A percentile compares a stretch with the other conserved stretches of the same genome.
Conservation (phyloP, 2,113 vertebrate species). For the Thinocorus orbignyianus region DNA sequence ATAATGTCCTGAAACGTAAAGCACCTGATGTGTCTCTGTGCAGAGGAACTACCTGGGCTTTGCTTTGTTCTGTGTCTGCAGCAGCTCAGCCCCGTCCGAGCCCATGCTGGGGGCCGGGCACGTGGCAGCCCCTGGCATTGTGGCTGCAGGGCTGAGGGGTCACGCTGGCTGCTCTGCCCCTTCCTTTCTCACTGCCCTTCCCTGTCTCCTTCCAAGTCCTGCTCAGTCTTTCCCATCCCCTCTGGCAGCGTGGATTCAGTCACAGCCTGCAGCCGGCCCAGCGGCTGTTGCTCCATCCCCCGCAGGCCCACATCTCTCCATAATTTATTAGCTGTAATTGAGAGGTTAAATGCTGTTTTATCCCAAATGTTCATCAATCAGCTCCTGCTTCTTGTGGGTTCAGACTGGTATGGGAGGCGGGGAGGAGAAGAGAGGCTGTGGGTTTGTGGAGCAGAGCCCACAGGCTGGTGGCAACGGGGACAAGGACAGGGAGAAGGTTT, state of each 20-base stretch:
- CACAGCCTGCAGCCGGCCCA: neutral
- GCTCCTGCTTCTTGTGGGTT: neutral
- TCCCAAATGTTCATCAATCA: neutral
- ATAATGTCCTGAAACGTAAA: neutral
- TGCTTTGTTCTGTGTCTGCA: neutral
- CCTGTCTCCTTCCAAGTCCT: too few relatives aligned
- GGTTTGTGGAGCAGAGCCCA: neutral
- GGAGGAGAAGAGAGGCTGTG: neutral
- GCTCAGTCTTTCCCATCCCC: neutral
- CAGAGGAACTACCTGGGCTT: neutral
- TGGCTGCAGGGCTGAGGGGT: neutral
- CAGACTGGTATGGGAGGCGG: neutral
- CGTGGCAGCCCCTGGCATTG: neutral
- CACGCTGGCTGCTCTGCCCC: neutral
- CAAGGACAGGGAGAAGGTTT: neutral
- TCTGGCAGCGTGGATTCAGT: fast-evolving
- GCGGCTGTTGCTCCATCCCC: neutral
- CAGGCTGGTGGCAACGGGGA: neutral
- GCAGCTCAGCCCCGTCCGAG: neutral
- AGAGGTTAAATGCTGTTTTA: neutral
- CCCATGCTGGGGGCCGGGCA: fast-evolving
- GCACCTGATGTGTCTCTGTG: neutral
- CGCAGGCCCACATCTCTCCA: fast-evolving
- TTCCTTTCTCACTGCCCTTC: neutral
- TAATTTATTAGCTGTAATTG: fast-evolving